phyloP scores from a whole-genome alignment of 2,888 invertebrate genomes.

The Terebella lapidaria region DNA sequence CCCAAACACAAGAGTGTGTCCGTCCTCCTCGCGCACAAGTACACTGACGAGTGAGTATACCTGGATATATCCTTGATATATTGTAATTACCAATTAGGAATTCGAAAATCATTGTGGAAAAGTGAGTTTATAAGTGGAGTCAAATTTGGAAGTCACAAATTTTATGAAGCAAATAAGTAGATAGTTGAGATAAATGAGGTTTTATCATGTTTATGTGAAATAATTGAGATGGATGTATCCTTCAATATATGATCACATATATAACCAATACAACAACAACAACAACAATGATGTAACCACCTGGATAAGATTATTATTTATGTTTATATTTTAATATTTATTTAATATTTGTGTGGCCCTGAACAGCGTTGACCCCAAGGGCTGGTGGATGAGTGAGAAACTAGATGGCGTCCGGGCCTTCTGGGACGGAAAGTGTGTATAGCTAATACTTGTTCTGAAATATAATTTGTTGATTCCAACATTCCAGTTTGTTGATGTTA shows the following conservation, averaged over 20 bases:
- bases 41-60: slow-evolving; percentile 28
- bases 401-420: slow-evolving; percentile 46
- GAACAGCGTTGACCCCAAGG: slow-evolving; percentile 30
- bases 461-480: no score
- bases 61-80: no score
- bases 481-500: no score
- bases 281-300: no score
- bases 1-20: slow-evolving; percentile 23
- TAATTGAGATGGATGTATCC: background rate
- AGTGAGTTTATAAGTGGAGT: no score
- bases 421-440: slow-evolving; percentile 45
- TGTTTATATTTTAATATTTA: background rate
- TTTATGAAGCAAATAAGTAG: no score
- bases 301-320: background rate
- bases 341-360: background rate
- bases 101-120: no score
- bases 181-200: no score
- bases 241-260: background rate
- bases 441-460: background rate
- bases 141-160: no score
- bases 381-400: slow-evolving; percentile 50
- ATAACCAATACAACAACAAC: background rate
- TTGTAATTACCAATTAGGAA: no score
- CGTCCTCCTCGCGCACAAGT: slow-evolving; percentile 43
- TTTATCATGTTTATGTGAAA: no score